phyloP scores from a whole-genome alignment of 2,113 vertebrate genomes.

The Oryctolagus cuniculus region DNA sequence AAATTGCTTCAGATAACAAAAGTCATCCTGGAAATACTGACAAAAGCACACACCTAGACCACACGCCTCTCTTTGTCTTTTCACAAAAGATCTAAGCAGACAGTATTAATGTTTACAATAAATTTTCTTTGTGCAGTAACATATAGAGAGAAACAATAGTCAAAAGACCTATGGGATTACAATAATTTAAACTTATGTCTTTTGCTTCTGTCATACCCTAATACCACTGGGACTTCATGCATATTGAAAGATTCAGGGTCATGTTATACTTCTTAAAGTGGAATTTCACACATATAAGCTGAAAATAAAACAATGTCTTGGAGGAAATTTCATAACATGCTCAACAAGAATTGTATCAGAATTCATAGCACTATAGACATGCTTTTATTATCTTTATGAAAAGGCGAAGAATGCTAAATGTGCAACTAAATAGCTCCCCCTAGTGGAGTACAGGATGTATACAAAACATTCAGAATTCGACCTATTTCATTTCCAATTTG shows the following conservation, averaged over 20 bases:
- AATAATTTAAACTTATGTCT: slow-evolving; percentile 84
- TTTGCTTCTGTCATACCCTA: slow-evolving; percentile 58
- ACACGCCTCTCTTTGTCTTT: slow-evolving; percentile 60
- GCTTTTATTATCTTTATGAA: slow-evolving; percentile 67
- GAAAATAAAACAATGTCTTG: slow-evolving; percentile 86
- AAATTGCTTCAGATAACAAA: slow-evolving; percentile 11
- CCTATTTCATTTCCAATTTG: slow-evolving; percentile 41
- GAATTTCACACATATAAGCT: slow-evolving; percentile 88
- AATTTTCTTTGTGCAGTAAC: slow-evolving; percentile 80
- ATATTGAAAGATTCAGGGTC: slow-evolving; percentile 82
- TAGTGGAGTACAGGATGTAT: slow-evolving; percentile 64
- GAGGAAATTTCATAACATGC: slow-evolving; percentile 85
- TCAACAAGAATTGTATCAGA: slow-evolving; percentile 81
- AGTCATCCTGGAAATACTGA: background rate
- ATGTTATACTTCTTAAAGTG: slow-evolving; percentile 84
- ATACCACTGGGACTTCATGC: slow-evolving; percentile 78
- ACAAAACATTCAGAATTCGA: background rate
- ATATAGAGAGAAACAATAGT: slow-evolving; percentile 76
- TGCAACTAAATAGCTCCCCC: slow-evolving; percentile 86
- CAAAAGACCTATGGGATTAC: slow-evolving; percentile 76
- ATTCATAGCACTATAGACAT: slow-evolving; percentile 51
- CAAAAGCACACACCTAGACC: background rate
- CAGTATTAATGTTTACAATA: slow-evolving; percentile 75
- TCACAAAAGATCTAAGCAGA: slow-evolving; percentile 70
- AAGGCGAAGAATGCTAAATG: slow-evolving; percentile 66